Evolutionary conservation across 1,140 invertebrate species (phyloP).

Genomic region (Camponotus vicinus): DNA sequence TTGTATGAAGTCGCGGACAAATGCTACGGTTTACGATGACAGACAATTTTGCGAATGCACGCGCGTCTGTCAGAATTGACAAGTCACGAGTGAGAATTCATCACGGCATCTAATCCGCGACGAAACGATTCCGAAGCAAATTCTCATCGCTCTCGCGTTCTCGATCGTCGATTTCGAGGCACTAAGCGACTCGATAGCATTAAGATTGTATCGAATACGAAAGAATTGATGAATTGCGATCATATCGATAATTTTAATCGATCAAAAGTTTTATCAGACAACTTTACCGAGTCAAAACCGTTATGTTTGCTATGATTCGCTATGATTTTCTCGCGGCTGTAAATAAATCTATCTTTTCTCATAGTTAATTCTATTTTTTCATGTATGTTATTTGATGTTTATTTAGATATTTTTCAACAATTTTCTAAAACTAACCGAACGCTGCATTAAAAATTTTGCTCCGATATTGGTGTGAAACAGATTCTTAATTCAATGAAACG

Average conservation of each 20-base stretch:
- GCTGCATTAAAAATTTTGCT: neutral
- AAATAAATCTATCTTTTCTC: neutral
- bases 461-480: neutral
- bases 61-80: constrained; percentile 20
- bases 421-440: neutral
- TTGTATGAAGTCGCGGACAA: constrained; percentile 6
- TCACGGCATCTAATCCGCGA: constrained; percentile 36
- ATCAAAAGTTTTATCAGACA: constrained; percentile 1
- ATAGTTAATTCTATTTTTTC: neutral
- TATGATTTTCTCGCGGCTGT: neutral
- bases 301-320: neutral
- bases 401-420: neutral
- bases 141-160: constrained; percentile 40
- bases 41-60: neutral
- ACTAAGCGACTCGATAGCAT: constrained; percentile 56
- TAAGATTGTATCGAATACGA: constrained; percentile 52
- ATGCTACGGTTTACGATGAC: constrained; percentile 11
- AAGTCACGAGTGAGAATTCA: neutral
- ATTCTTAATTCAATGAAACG: neutral
- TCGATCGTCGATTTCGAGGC: neutral
- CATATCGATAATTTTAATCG: neutral
- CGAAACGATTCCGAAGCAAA: constrained; percentile 38
- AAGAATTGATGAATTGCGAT: constrained; percentile 37
- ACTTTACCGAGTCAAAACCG: neutral
- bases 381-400: neutral